Evolutionary conservation across 2,888 invertebrate species (phyloP).

Genomic region (Sinopyrophorus schimmeli): DNA sequence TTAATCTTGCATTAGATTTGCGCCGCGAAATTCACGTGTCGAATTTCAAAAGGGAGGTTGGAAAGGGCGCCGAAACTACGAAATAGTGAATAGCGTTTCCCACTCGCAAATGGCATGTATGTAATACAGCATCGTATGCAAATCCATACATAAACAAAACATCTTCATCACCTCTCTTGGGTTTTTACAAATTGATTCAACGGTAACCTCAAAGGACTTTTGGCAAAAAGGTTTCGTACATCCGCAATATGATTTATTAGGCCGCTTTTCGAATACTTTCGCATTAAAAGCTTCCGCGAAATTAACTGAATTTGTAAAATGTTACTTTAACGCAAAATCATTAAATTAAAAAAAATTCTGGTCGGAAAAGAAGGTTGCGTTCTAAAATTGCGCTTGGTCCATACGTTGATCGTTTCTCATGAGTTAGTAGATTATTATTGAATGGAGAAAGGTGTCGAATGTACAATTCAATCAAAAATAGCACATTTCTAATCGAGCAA

Average conservation of each 20-base stretch:
- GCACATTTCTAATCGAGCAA: too few species aligned
- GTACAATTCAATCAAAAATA: too few species aligned
- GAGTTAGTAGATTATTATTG: too few species aligned
- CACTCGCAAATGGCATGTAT: constrained; percentile 40
- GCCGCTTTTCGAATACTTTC: too few species aligned
- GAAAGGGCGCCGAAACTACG: constrained; percentile 32
- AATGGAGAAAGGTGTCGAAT: too few species aligned
- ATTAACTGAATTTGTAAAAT: too few species aligned
- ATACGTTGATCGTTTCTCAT: too few species aligned
- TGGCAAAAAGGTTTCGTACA: constrained; percentile 10
- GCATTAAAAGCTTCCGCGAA: neutral
- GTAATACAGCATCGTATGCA: constrained; percentile 37
- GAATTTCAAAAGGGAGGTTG: constrained; percentile 39
- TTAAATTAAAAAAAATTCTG: too few species aligned
- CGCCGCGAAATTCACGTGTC: constrained; percentile 40
- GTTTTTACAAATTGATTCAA: constrained; percentile 34
- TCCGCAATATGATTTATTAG: constrained; percentile 5
- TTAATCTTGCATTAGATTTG: constrained; percentile 45
- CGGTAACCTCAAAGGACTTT: constrained; percentile 27
- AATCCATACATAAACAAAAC: constrained; percentile 35
- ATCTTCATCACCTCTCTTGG: constrained; percentile 32
- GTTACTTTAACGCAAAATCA: too few species aligned
- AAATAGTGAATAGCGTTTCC: constrained; percentile 31
- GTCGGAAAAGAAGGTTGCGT: too few species aligned
- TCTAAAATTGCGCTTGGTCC: too few species aligned